These are phyloP conservation scores for Hylaea fasciaria DNA, from an alignment of 2,888 invertebrate species.

Conservation along the genomic window DNA sequence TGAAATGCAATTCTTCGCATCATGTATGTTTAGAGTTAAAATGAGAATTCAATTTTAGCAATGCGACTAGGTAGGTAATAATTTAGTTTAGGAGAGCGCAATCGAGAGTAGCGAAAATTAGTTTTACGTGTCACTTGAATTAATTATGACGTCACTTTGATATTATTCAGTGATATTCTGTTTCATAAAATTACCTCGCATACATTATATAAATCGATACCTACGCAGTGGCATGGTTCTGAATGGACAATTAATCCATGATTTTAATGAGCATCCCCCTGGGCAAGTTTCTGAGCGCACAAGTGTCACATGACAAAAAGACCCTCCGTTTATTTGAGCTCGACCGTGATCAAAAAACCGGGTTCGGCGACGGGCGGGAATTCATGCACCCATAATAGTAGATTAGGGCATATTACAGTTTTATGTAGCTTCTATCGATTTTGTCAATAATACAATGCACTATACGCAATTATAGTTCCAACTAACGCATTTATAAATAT, in stretches of 20 bases:
- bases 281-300: slow-evolving; percentile 73
- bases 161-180: too few species aligned
- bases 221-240: slow-evolving; percentile 48
- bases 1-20: not conserved
- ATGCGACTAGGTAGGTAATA: too few species aligned
- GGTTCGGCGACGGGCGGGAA: slow-evolving; percentile 57
- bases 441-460: not conserved
- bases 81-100: too few species aligned
- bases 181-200: too few species aligned
- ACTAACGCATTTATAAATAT: not conserved
- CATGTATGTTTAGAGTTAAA: too few species aligned
- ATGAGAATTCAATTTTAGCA: too few species aligned
- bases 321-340: slow-evolving; percentile 75
- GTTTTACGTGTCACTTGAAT: too few species aligned
- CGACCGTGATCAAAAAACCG: slow-evolving; percentile 74
- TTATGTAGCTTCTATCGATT: slow-evolving; percentile 8
- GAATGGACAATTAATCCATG: slow-evolving; percentile 72
- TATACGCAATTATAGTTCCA: not conserved
- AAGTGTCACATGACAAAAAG: slow-evolving; percentile 82
- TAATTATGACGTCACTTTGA: too few species aligned
- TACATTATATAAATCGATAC: slow-evolving; percentile 39
- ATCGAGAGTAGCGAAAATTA: too few species aligned
- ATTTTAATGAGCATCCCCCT: slow-evolving; percentile 76
- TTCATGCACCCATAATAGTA: slow-evolving; percentile 71
- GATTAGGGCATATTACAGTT: slow-evolving; percentile 52